A percentile compares a stretch with the other conserved stretches of the same genome.
phyloP scores from a whole-genome alignment of 2,113 vertebrate species.

The Calypte anna region DNA sequence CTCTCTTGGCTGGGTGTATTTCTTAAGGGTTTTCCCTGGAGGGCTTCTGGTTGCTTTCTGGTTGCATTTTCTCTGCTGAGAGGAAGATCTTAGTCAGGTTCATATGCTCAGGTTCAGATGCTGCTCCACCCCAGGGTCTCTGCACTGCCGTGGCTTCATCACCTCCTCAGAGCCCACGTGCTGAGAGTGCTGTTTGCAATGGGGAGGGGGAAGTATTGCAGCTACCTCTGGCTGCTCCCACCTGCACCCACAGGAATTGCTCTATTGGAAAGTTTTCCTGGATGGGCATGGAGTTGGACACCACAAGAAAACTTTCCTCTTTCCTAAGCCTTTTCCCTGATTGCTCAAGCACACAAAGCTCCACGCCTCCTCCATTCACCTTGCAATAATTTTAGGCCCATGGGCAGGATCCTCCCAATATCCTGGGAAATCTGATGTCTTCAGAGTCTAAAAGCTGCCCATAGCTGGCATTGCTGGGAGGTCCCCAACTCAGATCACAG shows the following conservation, averaged over 20 bases:
- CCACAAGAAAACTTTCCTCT: background rate
- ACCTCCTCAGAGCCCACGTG: background rate
- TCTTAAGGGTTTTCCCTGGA: background rate
- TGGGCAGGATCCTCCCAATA: background rate
- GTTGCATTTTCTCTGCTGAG: constrained; percentile 9
- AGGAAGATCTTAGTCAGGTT: background rate
- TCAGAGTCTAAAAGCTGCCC: background rate
- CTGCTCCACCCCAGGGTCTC: constrained; percentile 4
- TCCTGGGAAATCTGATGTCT: background rate
- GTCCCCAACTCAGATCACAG: background rate
- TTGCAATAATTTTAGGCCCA: background rate
- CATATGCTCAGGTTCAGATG: background rate
- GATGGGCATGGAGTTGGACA: background rate
- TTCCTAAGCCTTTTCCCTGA: background rate
- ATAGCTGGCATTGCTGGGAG: background rate
- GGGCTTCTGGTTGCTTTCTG: background rate
- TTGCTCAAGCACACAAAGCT: background rate
- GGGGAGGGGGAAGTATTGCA: constrained; percentile 18
- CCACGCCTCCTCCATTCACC: background rate
- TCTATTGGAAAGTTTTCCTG: background rate
- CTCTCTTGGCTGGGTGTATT: background rate
- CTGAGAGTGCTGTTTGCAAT: background rate
- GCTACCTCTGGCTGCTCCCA: background rate
- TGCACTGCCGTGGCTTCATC: constrained; percentile 42
- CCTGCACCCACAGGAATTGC: background rate